These are phyloP conservation scores for Circaetus gallicus DNA, from an alignment of 2,113 vertebrate species.

Conservation along the genomic window DNA sequence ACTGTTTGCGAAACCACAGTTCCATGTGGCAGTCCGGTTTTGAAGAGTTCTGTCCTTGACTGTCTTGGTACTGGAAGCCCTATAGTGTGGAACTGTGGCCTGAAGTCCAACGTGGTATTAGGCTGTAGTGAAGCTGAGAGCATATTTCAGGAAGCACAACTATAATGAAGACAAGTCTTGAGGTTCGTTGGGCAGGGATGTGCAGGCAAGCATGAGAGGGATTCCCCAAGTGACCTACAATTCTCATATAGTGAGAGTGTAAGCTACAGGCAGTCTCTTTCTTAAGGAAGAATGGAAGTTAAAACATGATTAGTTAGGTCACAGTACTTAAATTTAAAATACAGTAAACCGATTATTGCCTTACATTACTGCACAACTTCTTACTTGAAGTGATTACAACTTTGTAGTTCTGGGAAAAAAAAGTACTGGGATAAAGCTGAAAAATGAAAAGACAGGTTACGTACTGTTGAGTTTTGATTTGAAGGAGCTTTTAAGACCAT, in stretches of 20 bases:
- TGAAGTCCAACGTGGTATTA: accelerated
- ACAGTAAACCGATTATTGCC: background rate
- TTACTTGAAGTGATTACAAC: background rate
- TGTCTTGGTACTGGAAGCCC: background rate
- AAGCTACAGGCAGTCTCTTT: background rate
- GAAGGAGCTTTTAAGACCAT: background rate
- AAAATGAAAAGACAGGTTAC: background rate
- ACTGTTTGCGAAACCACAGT: background rate
- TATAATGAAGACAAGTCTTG: background rate
- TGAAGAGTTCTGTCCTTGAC: background rate
- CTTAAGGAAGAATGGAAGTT: background rate
- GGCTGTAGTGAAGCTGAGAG: background rate
- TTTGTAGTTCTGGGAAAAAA: background rate
- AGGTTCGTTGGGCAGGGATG: background rate
- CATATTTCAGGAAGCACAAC: background rate
- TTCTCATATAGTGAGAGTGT: background rate
- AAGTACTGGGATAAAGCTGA: background rate
- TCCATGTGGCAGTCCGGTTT: accelerated
- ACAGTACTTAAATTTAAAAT: background rate
- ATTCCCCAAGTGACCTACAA: background rate
- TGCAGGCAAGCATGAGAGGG: background rate
- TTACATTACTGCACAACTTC: background rate
- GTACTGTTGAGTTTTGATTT: background rate
- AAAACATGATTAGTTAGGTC: background rate
- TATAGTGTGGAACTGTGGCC: background rate